Percentiles rank a stretch among this genome's conserved stretches.
Evolutionary conservation across 2,113 vertebrate genomes (phyloP).

Genomic region (Ceyx cyanopectus): DNA sequence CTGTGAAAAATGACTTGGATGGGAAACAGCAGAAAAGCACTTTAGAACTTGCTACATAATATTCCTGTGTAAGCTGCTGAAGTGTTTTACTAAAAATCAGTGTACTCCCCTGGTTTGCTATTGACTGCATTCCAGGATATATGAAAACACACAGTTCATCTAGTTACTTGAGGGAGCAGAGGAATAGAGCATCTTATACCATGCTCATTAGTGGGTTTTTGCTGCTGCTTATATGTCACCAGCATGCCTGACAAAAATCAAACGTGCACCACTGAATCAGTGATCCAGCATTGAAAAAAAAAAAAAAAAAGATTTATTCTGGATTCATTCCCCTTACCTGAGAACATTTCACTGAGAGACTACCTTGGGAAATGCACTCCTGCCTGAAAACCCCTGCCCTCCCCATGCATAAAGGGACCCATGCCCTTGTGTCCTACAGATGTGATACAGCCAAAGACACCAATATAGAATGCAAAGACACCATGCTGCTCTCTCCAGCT

Average conservation of each 20-base stretch:
- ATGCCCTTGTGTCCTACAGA: not conserved
- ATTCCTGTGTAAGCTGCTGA: slow-evolving; percentile 40
- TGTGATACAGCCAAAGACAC: not conserved
- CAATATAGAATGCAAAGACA: not conserved
- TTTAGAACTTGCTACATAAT: slow-evolving; percentile 47
- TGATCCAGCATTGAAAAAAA: not conserved
- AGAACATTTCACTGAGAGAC: not conserved
- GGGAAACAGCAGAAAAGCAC: slow-evolving; percentile 41
- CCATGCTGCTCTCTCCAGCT: not conserved
- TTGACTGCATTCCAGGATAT: slow-evolving; percentile 30
- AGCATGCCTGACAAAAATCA: slow-evolving; percentile 22
- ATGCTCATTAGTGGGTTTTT: slow-evolving; percentile 17
- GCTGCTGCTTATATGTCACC: slow-evolving; percentile 29
- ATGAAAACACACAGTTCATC: slow-evolving; percentile 53
- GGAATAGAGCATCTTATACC: not conserved
- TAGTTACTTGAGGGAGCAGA: not conserved
- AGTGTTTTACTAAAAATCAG: slow-evolving; percentile 37
- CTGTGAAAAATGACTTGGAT: slow-evolving; percentile 60
- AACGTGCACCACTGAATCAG: not conserved
- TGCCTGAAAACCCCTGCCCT: not conserved
- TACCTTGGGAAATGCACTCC: not conserved
- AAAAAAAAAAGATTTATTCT: not conserved
- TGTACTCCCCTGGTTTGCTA: not conserved
- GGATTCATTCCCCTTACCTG: slow-evolving; percentile 10
- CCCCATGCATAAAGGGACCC: not conserved